These are phyloP conservation scores for Orientallactaga bullata DNA, from an alignment of 2,113 vertebrate genomes.

Conservation along the genomic window DNA sequence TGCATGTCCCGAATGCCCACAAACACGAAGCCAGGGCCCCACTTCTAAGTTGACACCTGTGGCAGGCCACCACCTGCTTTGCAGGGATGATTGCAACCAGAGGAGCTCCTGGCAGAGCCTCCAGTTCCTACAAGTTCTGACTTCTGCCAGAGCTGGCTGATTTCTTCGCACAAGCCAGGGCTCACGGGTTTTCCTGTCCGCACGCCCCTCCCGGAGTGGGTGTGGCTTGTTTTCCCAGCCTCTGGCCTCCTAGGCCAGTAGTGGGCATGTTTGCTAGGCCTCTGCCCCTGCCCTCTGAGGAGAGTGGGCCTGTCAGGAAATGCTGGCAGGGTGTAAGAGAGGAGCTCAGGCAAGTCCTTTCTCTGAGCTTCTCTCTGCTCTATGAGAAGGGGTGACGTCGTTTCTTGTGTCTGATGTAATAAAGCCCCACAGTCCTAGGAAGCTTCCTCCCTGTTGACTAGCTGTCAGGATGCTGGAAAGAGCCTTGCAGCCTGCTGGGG, in stretches of 20 bases:
- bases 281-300: neutral
- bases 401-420: neutral
- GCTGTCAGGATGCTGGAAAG: too few species aligned
- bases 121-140: neutral
- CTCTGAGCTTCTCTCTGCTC: neutral
- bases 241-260: neutral
- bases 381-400: too few species aligned
- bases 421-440: neutral
- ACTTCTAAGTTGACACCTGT: rapidly evolving
- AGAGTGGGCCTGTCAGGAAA: neutral
- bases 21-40: rapidly evolving
- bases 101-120: neutral
- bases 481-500: too few species aligned
- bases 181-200: neutral
- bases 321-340: rapidly evolving
- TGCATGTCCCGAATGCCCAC: rapidly evolving
- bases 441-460: too few species aligned
- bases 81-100: rapidly evolving
- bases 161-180: neutral
- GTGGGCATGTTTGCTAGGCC: neutral
- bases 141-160: neutral
- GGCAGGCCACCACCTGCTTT: neutral
- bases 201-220: rapidly evolving
- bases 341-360: neutral
- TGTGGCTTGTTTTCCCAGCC: rapidly evolving